Conservation (phyloP, 2,888 invertebrate genomes). For the Callimorpha dominula region DNA sequence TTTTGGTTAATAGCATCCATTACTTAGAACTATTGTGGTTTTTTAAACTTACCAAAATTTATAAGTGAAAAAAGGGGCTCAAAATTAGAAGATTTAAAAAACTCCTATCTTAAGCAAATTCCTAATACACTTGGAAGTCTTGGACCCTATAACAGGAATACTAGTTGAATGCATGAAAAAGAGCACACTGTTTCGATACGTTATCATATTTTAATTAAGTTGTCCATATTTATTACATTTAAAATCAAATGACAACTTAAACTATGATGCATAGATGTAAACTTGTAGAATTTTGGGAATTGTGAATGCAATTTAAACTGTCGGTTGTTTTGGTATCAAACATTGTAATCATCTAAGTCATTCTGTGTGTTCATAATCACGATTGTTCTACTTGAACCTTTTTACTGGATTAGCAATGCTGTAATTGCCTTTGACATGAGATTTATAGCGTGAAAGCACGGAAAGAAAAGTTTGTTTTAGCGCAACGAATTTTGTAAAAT, state of each 20-base stretch:
- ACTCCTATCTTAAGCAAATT: not conserved
- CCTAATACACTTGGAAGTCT: not conserved
- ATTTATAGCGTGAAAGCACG: slow-evolving; percentile 15
- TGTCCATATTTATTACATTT: not conserved
- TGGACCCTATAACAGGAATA: not conserved
- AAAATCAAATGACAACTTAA: not conserved
- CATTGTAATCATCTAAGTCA: slow-evolving; percentile 10
- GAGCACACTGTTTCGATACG: not conserved
- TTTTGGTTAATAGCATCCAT: not conserved
- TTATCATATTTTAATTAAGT: not conserved
- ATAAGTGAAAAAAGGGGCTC: not conserved
- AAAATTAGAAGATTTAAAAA: not conserved
- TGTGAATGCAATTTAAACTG: not conserved
- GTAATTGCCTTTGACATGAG: slow-evolving; percentile 10
- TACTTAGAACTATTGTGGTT: not conserved
- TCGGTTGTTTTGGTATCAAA: not conserved
- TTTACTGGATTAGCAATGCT: slow-evolving; percentile 15
- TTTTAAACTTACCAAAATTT: too few relatives aligned
- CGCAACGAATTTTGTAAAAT: not conserved
- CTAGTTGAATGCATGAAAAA: not conserved
- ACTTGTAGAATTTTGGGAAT: not conserved
- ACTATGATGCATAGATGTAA: not conserved
- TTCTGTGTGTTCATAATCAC: slow-evolving; percentile 4
- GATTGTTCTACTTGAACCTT: slow-evolving; percentile 6
- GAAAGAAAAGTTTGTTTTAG: slow-evolving; percentile 5